Percentiles rank a stretch among this genome's conserved stretches.
phyloP scores from a whole-genome alignment of 2,113 vertebrate genomes.

The Antechinus flavipes region DNA sequence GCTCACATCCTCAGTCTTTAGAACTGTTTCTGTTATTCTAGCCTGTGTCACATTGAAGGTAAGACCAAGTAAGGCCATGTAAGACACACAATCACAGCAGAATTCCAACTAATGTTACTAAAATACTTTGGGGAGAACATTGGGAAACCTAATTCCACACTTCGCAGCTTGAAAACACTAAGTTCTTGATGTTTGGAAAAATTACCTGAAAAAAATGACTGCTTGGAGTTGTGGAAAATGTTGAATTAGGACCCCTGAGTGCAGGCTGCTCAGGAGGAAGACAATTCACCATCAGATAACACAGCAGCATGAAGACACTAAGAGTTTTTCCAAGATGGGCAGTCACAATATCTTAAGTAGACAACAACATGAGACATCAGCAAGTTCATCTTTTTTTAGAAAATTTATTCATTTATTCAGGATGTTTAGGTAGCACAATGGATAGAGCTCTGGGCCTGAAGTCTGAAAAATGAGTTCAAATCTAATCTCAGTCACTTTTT shows the following conservation, averaged over 20 bases:
- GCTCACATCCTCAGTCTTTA: neutral
- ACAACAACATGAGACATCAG: neutral
- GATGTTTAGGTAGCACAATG: neutral
- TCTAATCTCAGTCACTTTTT: neutral
- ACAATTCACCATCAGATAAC: neutral
- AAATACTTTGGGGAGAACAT: neutral
- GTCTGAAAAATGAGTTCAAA: neutral
- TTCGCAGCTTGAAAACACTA: neutral
- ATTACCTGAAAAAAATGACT: conserved; percentile 1
- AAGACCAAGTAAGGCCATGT: neutral
- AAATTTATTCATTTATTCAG: no score
- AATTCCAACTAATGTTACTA: neutral
- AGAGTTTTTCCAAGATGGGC: neutral
- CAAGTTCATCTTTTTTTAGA: neutral
- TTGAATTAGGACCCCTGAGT: neutral
- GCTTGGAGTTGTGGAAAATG: neutral
- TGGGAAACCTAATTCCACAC: neutral
- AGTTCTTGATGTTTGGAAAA: neutral
- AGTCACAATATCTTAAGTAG: neutral
- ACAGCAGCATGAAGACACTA: neutral
- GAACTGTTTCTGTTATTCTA: neutral
- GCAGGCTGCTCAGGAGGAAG: neutral
- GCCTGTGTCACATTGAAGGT: neutral
- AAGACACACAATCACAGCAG: neutral
- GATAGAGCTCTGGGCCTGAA: neutral